Evolutionary conservation across 2,113 vertebrate species (phyloP).

Genomic region (Anas platyrhynchos): DNA sequence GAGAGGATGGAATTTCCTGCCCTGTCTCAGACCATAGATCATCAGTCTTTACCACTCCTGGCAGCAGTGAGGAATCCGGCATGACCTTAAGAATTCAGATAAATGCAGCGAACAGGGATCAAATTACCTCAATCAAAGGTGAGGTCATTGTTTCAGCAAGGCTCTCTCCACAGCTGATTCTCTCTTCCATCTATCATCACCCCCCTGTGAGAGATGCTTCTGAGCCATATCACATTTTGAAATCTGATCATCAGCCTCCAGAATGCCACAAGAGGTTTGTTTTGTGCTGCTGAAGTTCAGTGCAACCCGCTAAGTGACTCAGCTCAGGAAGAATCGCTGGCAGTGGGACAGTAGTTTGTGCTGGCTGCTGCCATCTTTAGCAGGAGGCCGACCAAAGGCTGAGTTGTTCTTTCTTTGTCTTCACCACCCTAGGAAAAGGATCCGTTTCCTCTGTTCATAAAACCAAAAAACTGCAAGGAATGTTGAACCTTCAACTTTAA

Average conservation of each 20-base stretch:
- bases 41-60: constrained; percentile 24
- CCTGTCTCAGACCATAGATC: background rate
- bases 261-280: constrained; percentile 17
- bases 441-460: constrained; percentile 32
- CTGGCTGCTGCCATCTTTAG: constrained; percentile 48
- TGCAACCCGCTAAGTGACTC: background rate
- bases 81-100: constrained; percentile 4
- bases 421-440: constrained; percentile 27
- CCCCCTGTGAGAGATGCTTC: background rate
- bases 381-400: background rate
- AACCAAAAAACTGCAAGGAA: constrained; percentile 30
- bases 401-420: constrained; percentile 46
- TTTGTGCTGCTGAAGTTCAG: constrained; percentile 36
- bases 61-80: background rate
- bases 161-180: background rate
- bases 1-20: constrained; percentile 53
- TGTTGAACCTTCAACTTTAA: constrained; percentile 19
- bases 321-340: constrained; percentile 34
- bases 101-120: constrained; percentile 10
- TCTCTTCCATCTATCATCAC: constrained; percentile 26
- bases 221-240: constrained; percentile 37
- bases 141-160: constrained; percentile 40
- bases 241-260: background rate
- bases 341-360: constrained; percentile 20
- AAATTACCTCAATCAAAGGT: constrained; percentile 38